A percentile compares a stretch with the other conserved stretches of the same genome.
These are phyloP conservation scores for Melipona quadrifasciata DNA, from an alignment of 1,140 invertebrate genomes.

Conservation along the genomic window DNA sequence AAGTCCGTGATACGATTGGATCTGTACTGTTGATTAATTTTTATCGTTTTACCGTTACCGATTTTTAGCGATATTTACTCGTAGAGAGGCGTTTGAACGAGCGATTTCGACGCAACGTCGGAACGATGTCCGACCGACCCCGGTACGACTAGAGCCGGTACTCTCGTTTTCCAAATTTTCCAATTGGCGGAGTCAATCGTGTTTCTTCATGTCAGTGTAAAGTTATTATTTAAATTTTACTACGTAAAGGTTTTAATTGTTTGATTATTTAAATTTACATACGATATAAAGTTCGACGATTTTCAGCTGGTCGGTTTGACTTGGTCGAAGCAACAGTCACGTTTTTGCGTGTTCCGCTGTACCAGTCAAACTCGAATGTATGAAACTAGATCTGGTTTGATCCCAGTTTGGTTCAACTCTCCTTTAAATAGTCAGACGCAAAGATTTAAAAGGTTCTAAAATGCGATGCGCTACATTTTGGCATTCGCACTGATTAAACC, in stretches of 20 bases:
- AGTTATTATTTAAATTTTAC: too few relatives aligned
- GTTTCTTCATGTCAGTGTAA: too few relatives aligned
- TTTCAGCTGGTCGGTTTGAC: background rate
- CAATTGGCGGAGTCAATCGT: too few relatives aligned
- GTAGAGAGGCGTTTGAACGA: background rate
- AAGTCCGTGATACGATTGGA: too few relatives aligned
- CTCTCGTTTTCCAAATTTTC: background rate
- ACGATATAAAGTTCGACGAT: background rate
- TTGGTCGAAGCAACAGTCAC: background rate
- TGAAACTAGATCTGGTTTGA: slow-evolving; percentile 38
- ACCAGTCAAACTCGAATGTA: slow-evolving; percentile 40
- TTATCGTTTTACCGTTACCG: too few relatives aligned
- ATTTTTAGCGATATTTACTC: too few relatives aligned
- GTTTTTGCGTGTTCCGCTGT: background rate
- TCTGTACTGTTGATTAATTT: too few relatives aligned
- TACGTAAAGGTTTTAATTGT: too few relatives aligned
- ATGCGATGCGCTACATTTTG: background rate
- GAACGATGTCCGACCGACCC: background rate
- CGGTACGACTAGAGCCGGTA: background rate
- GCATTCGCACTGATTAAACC: background rate
- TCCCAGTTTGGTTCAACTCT: slow-evolving; percentile 7
- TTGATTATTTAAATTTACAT: too few relatives aligned
- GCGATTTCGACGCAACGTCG: background rate
- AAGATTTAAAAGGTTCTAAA: background rate
- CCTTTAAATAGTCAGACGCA: slow-evolving; percentile 11